A percentile compares a stretch with the other conserved stretches of the same genome.
These are phyloP conservation scores for Pterobdella sp. DNA, from an alignment of 2,888 invertebrate species.

Conservation along the genomic window DNA sequence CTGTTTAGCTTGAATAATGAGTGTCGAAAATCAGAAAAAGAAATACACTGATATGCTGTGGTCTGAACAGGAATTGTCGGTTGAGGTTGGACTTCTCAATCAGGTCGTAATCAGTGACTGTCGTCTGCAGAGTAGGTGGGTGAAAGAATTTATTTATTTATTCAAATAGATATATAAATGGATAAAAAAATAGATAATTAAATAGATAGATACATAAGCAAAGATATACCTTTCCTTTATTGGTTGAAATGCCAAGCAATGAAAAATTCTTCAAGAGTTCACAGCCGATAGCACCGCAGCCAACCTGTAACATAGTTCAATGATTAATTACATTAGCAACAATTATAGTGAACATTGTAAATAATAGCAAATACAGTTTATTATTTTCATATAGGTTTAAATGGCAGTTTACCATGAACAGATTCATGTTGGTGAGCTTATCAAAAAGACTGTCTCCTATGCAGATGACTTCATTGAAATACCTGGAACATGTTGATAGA, in stretches of 20 bases:
- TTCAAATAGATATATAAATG: background rate
- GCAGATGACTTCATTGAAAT: slow-evolving; percentile 46
- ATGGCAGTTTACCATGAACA: slow-evolving; percentile 40
- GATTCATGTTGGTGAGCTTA: slow-evolving; percentile 32
- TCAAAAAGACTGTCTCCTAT: slow-evolving; percentile 36
- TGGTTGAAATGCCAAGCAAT: slow-evolving; percentile 43
- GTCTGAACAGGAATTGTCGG: slow-evolving; percentile 51
- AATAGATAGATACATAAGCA: background rate
- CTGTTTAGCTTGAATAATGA: too few species aligned
- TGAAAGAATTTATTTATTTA: background rate
- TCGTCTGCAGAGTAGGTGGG: slow-evolving; percentile 37
- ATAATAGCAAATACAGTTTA: background rate
- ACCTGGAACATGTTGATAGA: slow-evolving; percentile 48
- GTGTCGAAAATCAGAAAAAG: background rate
- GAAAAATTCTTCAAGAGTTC: slow-evolving; percentile 52
- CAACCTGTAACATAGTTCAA: slow-evolving; percentile 46
- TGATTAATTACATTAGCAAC: too few species aligned
- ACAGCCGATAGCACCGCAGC: slow-evolving; percentile 53
- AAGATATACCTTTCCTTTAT: slow-evolving; percentile 20
- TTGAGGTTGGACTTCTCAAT: slow-evolving; percentile 53
- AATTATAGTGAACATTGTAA: too few species aligned
- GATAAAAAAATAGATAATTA: background rate
- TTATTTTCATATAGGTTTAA: background rate
- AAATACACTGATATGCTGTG: slow-evolving; percentile 47
- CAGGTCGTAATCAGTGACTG: slow-evolving; percentile 51